phyloP scores from a whole-genome alignment of 1,140 invertebrate species.

The Cryptotermes secundus region DNA sequence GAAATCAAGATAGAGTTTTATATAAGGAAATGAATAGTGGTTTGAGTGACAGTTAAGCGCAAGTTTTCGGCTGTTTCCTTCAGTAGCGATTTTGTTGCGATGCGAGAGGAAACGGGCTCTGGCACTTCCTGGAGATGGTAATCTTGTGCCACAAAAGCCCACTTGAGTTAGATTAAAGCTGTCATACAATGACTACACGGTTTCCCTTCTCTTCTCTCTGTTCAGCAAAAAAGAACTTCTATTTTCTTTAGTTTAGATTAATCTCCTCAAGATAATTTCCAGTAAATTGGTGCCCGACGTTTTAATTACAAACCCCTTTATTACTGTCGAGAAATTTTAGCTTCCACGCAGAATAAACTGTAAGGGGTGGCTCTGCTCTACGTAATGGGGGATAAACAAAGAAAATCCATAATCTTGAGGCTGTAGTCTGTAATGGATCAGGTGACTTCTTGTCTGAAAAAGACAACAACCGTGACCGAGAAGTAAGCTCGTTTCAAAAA shows the following conservation, averaged over 20 bases:
- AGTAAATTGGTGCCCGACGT: background rate
- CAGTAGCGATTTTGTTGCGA: background rate
- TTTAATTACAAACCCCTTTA: conserved; percentile 3
- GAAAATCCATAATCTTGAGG: background rate
- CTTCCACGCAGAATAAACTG: background rate
- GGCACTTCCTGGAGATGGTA: background rate
- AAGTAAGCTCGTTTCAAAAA: too few relatives aligned
- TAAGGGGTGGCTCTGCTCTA: background rate
- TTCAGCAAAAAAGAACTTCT: background rate
- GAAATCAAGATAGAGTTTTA: background rate
- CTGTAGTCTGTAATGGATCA: background rate
- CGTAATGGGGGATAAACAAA: background rate
- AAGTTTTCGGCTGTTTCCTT: background rate
- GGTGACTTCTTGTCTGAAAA: too few relatives aligned
- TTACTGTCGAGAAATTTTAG: conserved; percentile 13
- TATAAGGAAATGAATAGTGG: background rate
- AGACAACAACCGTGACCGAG: too few relatives aligned
- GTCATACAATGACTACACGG: background rate
- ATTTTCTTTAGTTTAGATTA: conserved; percentile 10
- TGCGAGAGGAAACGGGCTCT: background rate
- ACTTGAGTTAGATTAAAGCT: background rate
- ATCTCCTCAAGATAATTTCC: background rate
- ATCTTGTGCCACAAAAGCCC: background rate
- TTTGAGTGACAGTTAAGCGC: background rate
- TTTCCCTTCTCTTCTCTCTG: background rate